These are phyloP conservation scores for Andrena chrysosceles DNA, from an alignment of 2,888 invertebrate genomes.

Conservation along the genomic window DNA sequence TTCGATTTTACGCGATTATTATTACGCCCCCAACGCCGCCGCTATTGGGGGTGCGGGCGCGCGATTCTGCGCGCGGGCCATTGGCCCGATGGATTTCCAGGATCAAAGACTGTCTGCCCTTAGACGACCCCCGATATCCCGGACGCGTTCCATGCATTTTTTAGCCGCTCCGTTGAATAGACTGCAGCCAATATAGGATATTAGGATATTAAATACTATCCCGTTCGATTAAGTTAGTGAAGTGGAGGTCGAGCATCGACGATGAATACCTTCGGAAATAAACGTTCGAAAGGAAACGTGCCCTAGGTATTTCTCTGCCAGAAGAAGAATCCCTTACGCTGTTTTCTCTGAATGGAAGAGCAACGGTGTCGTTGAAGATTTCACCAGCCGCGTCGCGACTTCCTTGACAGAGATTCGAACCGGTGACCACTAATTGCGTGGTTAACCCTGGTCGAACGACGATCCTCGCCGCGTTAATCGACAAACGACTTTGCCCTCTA, in stretches of 20 bases:
- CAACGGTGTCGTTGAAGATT: no score
- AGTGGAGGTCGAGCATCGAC: no score
- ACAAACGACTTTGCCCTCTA: conserved; percentile 35
- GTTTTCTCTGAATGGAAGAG: no score
- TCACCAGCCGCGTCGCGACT: no score
- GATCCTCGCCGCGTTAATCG: conserved; percentile 18
- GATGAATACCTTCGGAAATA: no score
- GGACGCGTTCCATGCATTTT: conserved; percentile 1
- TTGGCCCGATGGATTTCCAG: background rate
- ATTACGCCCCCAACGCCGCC: conserved; percentile 55
- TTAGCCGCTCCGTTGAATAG: background rate
- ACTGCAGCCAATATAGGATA: background rate
- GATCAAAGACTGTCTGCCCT: background rate
- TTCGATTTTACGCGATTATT: conserved; percentile 73
- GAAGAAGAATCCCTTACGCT: no score
- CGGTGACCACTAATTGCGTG: conserved; percentile 25
- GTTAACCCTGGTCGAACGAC: conserved; percentile 1
- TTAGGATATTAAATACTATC: no score
- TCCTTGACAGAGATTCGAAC: conserved; percentile 28
- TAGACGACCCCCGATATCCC: background rate
- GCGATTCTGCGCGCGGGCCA: background rate
- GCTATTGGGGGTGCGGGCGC: background rate
- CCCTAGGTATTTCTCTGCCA: no score
- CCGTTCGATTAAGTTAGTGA: no score
- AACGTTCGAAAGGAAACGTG: no score